phyloP scores from a whole-genome alignment of 2,113 vertebrate genomes.

The Hypanus sabinus region DNA sequence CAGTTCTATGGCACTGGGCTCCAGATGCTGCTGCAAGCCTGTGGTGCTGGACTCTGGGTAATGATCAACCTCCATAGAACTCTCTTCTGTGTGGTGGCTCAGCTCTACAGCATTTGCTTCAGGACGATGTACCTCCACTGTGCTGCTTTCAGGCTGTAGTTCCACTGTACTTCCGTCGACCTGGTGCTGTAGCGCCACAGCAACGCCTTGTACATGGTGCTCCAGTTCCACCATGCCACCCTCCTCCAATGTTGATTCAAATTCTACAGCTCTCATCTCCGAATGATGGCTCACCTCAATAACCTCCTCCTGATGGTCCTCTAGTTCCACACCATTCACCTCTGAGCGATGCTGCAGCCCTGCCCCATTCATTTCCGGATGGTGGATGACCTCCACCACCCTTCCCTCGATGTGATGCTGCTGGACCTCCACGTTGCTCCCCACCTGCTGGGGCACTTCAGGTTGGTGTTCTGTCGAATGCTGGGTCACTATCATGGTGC shows the following conservation, averaged over 20 bases:
- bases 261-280: neutral
- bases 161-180: neutral
- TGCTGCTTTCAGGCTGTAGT: neutral
- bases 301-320: neutral
- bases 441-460: neutral
- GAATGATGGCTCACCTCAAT: neutral
- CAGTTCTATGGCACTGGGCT: neutral
- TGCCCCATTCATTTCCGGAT: neutral
- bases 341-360: neutral
- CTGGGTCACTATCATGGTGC: neutral
- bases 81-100: neutral
- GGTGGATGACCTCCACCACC: conserved; percentile 3
- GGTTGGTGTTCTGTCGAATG: neutral
- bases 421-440: neutral
- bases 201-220: neutral
- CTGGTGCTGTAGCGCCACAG: neutral
- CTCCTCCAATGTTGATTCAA: neutral
- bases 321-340: neutral
- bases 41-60: neutral
- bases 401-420: neutral
- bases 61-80: neutral
- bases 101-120: neutral
- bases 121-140: neutral
- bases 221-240: neutral
- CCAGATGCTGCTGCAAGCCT: neutral